Evolutionary conservation across 2,888 invertebrate species (phyloP), one percentile per base, ranked within the genome.

Genomic region (Torymus texanus): DNA sequence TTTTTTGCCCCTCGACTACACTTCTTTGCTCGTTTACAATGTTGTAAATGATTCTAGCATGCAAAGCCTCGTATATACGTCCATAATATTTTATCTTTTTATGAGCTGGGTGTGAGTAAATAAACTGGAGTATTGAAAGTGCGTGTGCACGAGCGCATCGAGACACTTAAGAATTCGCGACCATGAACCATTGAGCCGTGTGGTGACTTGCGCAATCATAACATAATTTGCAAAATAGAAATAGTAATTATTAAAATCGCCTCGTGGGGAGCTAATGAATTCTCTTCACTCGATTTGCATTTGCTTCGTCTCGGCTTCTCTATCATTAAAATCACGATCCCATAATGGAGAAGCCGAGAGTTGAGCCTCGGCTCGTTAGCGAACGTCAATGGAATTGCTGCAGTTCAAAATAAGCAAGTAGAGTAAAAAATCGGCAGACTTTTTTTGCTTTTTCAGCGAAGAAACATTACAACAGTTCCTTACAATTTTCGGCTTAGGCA

Each of bases 181-280:
- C 13, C n/a, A 24, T 51, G 13, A 65, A 18, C 18, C 51, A 21
- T 41, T 41, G 41, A 41, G 41, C 8, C 18, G 24, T 51, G 8
- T 24, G 5, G 24, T 2, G 14, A 29, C 24, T 50, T 51, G 61
- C 50, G 50, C 56, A 51, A 63, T 65, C 18, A 56, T 16, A 50
- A 24, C 50, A 24, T 41, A 62, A 76, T 70, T 76, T 70, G 18
- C 41, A 12, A 59, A 72, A 67, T 61, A 75, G 16, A 67, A 68
- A 29, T 59, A 65, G 73, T 58, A 58, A 74, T 61, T 68, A 75
- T 79, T 68, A 74, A 79, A 71, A 79, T 75, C 75, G 55, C 70
- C 41, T 13, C 21, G 56, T 55, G 61, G n/a, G 21, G 16, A 59
- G 61, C 70, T 71, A 75, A 79, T 66, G 65, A 79, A 71, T 75